These are phyloP conservation scores for Clarias macrocephalus DNA, from an alignment of 2,113 vertebrate species.

Conservation along the genomic window DNA sequence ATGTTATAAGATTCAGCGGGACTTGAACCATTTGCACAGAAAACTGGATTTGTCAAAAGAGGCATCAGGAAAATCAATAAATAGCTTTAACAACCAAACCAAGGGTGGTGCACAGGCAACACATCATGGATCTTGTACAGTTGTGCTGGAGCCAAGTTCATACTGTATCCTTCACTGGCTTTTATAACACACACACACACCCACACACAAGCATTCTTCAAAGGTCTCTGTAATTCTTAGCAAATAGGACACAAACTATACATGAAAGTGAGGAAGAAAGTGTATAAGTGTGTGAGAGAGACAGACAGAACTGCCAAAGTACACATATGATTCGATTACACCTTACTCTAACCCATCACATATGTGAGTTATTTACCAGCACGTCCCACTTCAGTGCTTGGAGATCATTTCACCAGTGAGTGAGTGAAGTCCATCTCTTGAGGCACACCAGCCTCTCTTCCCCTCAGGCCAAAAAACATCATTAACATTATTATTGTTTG, in stretches of 20 bases:
- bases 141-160: background rate
- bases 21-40: background rate
- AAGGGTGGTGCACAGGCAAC: background rate
- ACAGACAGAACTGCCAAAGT: constrained; percentile 11
- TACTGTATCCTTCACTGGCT: background rate
- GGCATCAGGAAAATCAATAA: background rate
- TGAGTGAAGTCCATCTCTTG: constrained; percentile 61
- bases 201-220: constrained; percentile 23
- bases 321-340: constrained; percentile 39
- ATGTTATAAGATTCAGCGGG: background rate
- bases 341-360: constrained; percentile 30
- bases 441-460: constrained; percentile 59
- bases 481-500: constrained; percentile 75
- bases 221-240: background rate
- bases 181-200: constrained; percentile 52
- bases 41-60: background rate
- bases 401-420: constrained; percentile 58
- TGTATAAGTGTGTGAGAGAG: constrained; percentile 56
- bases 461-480: constrained; percentile 68
- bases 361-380: constrained; percentile 61
- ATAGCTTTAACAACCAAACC: background rate
- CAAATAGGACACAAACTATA: background rate
- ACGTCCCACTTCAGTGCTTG: constrained; percentile 58
- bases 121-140: background rate
- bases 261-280: constrained; percentile 49